phyloP scores from a whole-genome alignment of 2,888 invertebrate genomes.

The Drosophila diplacantha region DNA sequence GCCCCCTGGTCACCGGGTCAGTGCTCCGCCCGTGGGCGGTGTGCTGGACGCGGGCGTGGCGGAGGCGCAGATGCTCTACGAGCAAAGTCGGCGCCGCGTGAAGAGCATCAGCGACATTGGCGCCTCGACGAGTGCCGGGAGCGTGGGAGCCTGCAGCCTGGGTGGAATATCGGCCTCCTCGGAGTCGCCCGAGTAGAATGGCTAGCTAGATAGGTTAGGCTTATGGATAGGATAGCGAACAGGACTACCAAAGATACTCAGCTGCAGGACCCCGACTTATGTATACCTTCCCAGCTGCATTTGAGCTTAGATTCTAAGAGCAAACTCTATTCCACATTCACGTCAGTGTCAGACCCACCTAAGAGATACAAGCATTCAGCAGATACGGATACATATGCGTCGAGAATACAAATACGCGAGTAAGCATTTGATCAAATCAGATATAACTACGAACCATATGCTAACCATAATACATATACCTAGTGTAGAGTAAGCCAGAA shows the following conservation, averaged over 20 bases:
- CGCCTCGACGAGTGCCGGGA: conserved; percentile 64
- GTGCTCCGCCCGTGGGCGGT: conserved; percentile 75
- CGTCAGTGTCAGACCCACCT: conserved; percentile 59
- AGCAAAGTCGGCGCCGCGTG: conserved; percentile 76
- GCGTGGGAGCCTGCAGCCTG: conserved; percentile 58
- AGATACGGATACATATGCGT: conserved; percentile 45
- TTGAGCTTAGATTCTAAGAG: conserved; percentile 36
- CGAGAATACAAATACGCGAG: conserved; percentile 33
- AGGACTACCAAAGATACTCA: conserved; percentile 42
- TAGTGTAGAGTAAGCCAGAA: conserved; percentile 37
- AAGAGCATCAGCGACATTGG: conserved; percentile 78
- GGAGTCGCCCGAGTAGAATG: conserved; percentile 72
- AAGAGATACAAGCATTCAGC: conserved; percentile 40
- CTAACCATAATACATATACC: conserved; percentile 18
- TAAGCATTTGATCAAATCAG: conserved; percentile 46
- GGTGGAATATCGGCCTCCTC: conserved; percentile 69
- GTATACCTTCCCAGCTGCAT: conserved; percentile 24
- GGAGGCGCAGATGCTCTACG: conserved; percentile 73
- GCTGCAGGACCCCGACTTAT: conserved; percentile 8
- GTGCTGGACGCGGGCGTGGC: conserved; percentile 51
- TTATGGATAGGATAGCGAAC: conserved; percentile 2
- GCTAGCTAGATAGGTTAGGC: conserved; percentile 25
- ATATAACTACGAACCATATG: conserved; percentile 42
- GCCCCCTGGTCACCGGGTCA: conserved; percentile 75
- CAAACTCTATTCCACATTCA: conserved; percentile 39